Evolutionary conservation across 2,113 vertebrate genomes (phyloP).

Genomic region (Lophotis ruficrista): DNA sequence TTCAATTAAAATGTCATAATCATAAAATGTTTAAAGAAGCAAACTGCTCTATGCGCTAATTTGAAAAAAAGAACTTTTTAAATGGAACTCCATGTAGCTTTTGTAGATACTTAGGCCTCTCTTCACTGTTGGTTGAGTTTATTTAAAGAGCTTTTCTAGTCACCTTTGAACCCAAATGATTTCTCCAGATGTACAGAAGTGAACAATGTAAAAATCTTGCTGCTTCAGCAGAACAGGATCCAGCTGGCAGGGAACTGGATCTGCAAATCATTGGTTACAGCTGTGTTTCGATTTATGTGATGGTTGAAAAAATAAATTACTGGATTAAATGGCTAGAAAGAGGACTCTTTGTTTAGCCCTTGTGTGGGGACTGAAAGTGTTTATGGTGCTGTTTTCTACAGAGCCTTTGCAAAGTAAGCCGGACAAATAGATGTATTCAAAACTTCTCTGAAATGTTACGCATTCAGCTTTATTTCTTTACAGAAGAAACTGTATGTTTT

Average conservation of each 20-base stretch:
- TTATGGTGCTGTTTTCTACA: slow-evolving; percentile 84
- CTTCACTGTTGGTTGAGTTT: slow-evolving; percentile 79
- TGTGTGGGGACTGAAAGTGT: slow-evolving; percentile 82
- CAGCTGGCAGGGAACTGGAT: slow-evolving; percentile 87
- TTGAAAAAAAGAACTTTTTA: slow-evolving; percentile 32
- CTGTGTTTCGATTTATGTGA: slow-evolving; percentile 95
- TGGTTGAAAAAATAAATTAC: slow-evolving; percentile 97
- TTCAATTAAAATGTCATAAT: slow-evolving; percentile 60
- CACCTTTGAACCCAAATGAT: slow-evolving; percentile 87
- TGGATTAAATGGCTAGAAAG: slow-evolving; percentile 88
- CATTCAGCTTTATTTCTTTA: slow-evolving; percentile 77
- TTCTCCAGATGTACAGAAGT: slow-evolving; percentile 94
- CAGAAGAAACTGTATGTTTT: slow-evolving; percentile 73
- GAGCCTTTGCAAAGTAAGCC: slow-evolving; percentile 79
- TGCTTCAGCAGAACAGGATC: slow-evolving; percentile 92
- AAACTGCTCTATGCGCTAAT: slow-evolving; percentile 21
- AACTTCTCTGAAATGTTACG: slow-evolving; percentile 75
- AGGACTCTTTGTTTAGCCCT: slow-evolving; percentile 83
- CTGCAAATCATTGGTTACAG: slow-evolving; percentile 95
- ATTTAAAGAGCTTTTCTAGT: slow-evolving; percentile 87
- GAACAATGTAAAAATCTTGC: slow-evolving; percentile 87
- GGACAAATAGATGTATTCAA: slow-evolving; percentile 81
- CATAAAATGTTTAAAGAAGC: slow-evolving; percentile 13
- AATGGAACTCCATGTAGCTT: slow-evolving; percentile 53
- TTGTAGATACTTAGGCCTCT: slow-evolving; percentile 68